These are phyloP conservation scores for Girardinichthys multiradiatus DNA, from an alignment of 2,113 vertebrate genomes.

Conservation along the genomic window DNA sequence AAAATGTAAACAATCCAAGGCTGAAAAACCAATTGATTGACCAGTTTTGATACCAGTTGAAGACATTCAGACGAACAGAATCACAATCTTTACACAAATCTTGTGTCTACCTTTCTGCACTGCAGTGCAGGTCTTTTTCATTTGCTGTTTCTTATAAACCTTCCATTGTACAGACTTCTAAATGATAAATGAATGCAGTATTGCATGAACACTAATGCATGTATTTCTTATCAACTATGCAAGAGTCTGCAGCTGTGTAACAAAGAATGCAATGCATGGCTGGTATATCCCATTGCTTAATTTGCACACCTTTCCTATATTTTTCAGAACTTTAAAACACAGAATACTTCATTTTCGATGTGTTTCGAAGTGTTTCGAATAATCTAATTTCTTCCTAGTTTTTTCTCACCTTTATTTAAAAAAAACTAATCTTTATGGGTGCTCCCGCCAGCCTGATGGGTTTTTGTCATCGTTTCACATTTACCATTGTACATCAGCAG, in stretches of 20 bases:
- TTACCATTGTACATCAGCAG: slow-evolving; percentile 67
- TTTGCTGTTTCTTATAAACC: slow-evolving; percentile 6
- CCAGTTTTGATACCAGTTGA: background rate
- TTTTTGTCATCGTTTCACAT: slow-evolving; percentile 39
- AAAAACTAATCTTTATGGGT: slow-evolving; percentile 60
- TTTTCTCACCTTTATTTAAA: too few species aligned
- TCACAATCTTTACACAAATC: background rate
- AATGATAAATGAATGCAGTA: slow-evolving; percentile 58
- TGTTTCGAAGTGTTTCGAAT: slow-evolving; percentile 14
- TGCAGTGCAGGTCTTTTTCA: background rate
- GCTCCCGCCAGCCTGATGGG: slow-evolving; percentile 58
- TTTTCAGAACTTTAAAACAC: slow-evolving; percentile 55
- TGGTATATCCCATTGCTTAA: slow-evolving; percentile 72
- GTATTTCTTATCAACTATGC: slow-evolving; percentile 87
- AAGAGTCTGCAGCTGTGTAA: slow-evolving; percentile 75
- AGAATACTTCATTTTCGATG: slow-evolving; percentile 41
- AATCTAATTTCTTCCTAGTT: background rate
- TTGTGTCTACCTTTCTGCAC: background rate
- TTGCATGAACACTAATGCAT: slow-evolving; percentile 87
- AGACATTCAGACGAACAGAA: background rate
- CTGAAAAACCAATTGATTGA: background rate
- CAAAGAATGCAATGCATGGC: slow-evolving; percentile 65
- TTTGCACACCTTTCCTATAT: slow-evolving; percentile 79
- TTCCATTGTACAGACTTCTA: slow-evolving; percentile 60
- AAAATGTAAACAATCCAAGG: background rate